Percentiles rank a stretch among this genome's conserved stretches.
Conservation (phyloP, 2,113 vertebrate species). For the Corythoichthys haematopterus region DNA sequence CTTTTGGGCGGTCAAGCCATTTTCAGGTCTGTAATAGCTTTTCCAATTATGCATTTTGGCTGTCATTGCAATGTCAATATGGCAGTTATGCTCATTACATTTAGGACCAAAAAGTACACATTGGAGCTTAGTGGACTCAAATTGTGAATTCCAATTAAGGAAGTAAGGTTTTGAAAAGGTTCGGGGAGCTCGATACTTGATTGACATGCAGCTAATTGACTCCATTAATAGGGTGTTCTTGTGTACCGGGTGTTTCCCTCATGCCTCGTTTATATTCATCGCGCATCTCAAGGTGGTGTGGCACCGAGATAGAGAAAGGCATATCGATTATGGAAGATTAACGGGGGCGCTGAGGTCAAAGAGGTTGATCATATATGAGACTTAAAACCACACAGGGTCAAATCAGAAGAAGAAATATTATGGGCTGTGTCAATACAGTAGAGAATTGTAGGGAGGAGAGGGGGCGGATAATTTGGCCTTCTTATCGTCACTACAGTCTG, state of each 20-base stretch:
- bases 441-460: slow-evolving; percentile 5
- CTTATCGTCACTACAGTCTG: slow-evolving; percentile 32
- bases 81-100: background rate
- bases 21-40: background rate
- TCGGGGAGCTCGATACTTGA: slow-evolving; percentile 22
- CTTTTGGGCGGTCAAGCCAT: background rate
- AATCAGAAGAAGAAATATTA: slow-evolving; percentile 17
- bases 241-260: slow-evolving; percentile 38
- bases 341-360: slow-evolving; percentile 31
- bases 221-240: slow-evolving; percentile 34
- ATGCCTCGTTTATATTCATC: slow-evolving; percentile 59
- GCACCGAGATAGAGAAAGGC: slow-evolving; percentile 36
- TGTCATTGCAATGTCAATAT: background rate
- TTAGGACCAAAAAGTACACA: background rate
- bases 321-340: slow-evolving; percentile 63
- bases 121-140: background rate
- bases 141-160: background rate
- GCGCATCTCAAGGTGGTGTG: slow-evolving; percentile 66
- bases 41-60: background rate
- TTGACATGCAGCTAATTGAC: slow-evolving; percentile 36
- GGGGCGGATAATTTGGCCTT: slow-evolving; percentile 20
- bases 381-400: slow-evolving; percentile 34
- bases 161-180: slow-evolving; percentile 16
- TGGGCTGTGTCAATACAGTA: slow-evolving; percentile 11
- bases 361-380: slow-evolving; percentile 52